These are phyloP conservation scores for Formicarius rufipectus DNA, from an alignment of 2,113 vertebrate genomes.

Conservation along the genomic window DNA sequence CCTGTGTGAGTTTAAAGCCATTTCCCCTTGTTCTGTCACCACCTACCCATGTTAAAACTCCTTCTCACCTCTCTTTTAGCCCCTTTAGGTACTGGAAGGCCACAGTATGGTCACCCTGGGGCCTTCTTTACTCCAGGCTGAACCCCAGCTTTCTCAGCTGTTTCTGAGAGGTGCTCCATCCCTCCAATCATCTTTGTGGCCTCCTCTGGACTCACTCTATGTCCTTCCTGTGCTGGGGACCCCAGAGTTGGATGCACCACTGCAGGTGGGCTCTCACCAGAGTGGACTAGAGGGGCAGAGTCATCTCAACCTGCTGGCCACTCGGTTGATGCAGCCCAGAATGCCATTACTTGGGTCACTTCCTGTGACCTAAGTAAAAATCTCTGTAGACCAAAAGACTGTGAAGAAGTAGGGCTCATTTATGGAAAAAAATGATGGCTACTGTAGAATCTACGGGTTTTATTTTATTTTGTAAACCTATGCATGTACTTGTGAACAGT, in stretches of 20 bases:
- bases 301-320: not conserved
- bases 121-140: not conserved
- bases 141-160: not conserved
- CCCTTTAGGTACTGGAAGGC: not conserved
- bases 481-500: not conserved
- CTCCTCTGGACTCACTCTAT: not conserved
- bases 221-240: not conserved
- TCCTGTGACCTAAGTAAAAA: not conserved
- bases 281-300: not conserved
- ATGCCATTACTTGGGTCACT: accelerated
- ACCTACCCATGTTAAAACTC: accelerated
- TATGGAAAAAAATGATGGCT: not conserved
- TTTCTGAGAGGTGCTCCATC: not conserved
- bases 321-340: not conserved
- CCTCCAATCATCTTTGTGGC: not conserved
- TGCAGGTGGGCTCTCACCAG: not conserved
- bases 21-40: not conserved
- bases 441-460: not conserved
- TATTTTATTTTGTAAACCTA: not conserved
- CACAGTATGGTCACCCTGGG: not conserved
- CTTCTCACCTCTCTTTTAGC: not conserved
- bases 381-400: not conserved
- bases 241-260: not conserved
- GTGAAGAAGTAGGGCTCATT: not conserved
- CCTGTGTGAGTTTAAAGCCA: not conserved